A percentile compares a stretch with the other conserved stretches of the same genome.
Conservation (phyloP, 2,113 vertebrate species). For the Mus musculus region DNA sequence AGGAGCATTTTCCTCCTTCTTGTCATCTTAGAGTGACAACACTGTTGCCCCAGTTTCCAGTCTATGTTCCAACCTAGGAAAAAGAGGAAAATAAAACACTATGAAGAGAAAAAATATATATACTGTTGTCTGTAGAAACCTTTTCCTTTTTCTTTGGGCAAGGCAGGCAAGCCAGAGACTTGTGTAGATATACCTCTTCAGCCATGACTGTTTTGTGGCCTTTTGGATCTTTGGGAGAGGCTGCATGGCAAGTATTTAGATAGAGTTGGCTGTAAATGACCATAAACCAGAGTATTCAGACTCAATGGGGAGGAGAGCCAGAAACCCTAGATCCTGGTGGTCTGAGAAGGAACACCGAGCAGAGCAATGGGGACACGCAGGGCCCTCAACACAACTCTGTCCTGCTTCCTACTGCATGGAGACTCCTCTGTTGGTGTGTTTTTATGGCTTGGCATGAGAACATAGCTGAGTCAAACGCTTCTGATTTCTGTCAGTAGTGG, state of each 20-base stretch:
- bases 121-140: neutral
- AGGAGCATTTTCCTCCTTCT: neutral
- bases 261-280: neutral
- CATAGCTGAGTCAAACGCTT: neutral
- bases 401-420: neutral
- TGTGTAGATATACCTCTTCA: neutral
- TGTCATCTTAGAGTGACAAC: neutral
- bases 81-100: neutral
- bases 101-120: neutral
- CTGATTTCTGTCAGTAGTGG: neutral
- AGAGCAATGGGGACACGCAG: neutral
- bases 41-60: neutral
- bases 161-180: neutral
- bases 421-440: neutral
- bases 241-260: neutral
- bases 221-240: conserved; percentile 9
- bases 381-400: neutral
- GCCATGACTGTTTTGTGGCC: neutral
- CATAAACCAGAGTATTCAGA: neutral
- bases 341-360: neutral
- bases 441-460: conserved; percentile 2
- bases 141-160: conserved; percentile 12
- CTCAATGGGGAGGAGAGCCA: neutral
- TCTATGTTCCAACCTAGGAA: neutral
- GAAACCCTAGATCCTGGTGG: neutral